These are phyloP conservation scores for Zaprionus kolodkinae DNA, from an alignment of 1,140 invertebrate species.

Conservation along the genomic window DNA sequence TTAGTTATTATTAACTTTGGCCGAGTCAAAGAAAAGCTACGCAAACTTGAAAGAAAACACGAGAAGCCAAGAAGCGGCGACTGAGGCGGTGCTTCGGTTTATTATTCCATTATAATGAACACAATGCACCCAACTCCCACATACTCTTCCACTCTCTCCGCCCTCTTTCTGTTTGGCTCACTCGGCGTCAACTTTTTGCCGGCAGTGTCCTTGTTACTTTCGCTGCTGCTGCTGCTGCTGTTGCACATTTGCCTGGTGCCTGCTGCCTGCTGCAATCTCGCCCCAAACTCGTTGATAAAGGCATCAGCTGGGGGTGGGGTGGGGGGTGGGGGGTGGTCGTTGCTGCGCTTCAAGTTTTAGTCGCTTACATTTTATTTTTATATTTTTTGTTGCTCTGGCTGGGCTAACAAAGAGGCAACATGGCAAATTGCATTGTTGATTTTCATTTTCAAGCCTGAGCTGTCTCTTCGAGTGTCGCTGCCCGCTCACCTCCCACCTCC, in stretches of 20 bases:
- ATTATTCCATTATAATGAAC: conserved; percentile 81
- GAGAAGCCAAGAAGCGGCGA: conserved; percentile 15
- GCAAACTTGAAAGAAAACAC: conserved; percentile 33
- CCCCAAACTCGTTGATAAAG: conserved; percentile 38
- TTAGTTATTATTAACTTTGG: conserved; percentile 43
- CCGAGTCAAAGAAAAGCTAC: conserved; percentile 39
- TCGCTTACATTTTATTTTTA: conserved; percentile 44
- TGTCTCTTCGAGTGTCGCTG: conserved; percentile 40
- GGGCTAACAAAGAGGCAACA: conserved; percentile 57
- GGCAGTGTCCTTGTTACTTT: conserved; percentile 61
- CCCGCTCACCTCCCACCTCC: neutral
- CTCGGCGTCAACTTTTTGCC: conserved; percentile 60
- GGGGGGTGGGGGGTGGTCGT: conserved; percentile 7
- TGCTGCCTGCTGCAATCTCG: conserved; percentile 65
- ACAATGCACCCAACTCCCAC: conserved; percentile 51
- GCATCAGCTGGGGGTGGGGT: conserved; percentile 18
- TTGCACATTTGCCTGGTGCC: conserved; percentile 73
- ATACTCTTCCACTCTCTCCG: neutral
- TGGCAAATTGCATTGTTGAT: conserved; percentile 81
- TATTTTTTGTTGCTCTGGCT: conserved; percentile 23
- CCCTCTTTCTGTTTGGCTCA: neutral
- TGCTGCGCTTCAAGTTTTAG: conserved; percentile 62
- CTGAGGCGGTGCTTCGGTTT: conserved; percentile 60
- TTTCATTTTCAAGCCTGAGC: conserved; percentile 80
- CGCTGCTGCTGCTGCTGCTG: conserved; percentile 25